Evolutionary conservation across 1,140 invertebrate genomes (phyloP).

Genomic region (Megalopta genalis): DNA sequence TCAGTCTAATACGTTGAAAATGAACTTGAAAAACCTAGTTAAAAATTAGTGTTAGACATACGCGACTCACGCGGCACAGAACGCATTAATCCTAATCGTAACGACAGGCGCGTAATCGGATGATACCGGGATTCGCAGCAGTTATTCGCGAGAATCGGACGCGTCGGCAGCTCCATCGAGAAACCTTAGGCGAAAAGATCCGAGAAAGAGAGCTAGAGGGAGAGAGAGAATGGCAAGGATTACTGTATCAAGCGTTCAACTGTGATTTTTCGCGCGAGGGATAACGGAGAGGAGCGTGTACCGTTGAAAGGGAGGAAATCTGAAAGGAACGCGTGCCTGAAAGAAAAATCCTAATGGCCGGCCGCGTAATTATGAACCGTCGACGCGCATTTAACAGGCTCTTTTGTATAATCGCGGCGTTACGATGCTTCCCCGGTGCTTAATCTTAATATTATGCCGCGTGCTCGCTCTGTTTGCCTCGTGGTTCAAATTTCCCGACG

Average conservation of each 20-base stretch:
- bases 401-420: conserved; percentile 2
- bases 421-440: not conserved
- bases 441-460: not conserved
- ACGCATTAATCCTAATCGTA: no score
- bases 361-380: conserved; percentile 27
- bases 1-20: no score
- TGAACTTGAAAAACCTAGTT: no score
- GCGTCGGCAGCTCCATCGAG: no score
- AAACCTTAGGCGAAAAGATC: conserved; percentile 2
- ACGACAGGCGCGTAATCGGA: not conserved
- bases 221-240: not conserved
- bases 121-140: no score
- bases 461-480: not conserved
- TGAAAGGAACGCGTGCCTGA: conserved; percentile 16
- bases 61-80: no score
- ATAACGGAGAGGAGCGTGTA: not conserved
- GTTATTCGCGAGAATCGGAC: no score
- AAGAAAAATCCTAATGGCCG: conserved; percentile 28
- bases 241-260: conserved; percentile 38
- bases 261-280: conserved; percentile 54
- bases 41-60: no score
- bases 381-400: conserved; percentile 9
- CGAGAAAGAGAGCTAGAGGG: not conserved
- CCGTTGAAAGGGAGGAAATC: conserved; percentile 4
- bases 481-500: not conserved